Evolutionary conservation across 2,888 invertebrate genomes (phyloP).

Genomic region (Leucozona laternaria): DNA sequence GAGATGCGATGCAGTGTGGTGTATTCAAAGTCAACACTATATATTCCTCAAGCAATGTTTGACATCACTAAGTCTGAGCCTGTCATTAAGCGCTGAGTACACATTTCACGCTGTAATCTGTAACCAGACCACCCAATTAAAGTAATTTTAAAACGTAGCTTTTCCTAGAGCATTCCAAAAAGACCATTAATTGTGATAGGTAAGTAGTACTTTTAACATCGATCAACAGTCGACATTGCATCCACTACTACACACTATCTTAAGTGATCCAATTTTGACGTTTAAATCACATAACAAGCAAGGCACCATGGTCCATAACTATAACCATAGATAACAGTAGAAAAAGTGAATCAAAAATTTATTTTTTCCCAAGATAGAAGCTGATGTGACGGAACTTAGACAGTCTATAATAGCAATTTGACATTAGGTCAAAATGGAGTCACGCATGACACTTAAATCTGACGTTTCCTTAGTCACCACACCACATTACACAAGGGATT

Average conservation of each 20-base stretch:
- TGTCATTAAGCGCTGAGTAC: slow-evolving; percentile 39
- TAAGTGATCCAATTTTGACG: slow-evolving; percentile 58
- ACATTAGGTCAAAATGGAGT: slow-evolving; percentile 46
- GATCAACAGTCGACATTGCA: slow-evolving; percentile 20
- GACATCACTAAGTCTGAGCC: slow-evolving; percentile 49
- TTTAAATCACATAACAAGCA: slow-evolving; percentile 33
- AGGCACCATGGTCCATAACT: slow-evolving; percentile 9
- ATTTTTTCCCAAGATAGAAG: slow-evolving; percentile 22
- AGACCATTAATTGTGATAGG: slow-evolving; percentile 10
- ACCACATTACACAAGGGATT: neutral
- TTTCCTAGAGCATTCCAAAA: slow-evolving; percentile 48
- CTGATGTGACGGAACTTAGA: slow-evolving; percentile 9
- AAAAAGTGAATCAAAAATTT: slow-evolving; percentile 33
- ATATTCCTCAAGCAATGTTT: slow-evolving; percentile 51
- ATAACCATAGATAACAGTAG: slow-evolving; percentile 3
- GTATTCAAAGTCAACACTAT: slow-evolving; percentile 66
- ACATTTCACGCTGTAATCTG: slow-evolving; percentile 37
- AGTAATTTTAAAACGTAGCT: slow-evolving; percentile 55
- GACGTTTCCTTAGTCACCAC: slow-evolving; percentile 40
- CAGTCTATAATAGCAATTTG: slow-evolving; percentile 39
- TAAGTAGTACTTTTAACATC: slow-evolving; percentile 29
- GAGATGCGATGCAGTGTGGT: slow-evolving; percentile 15
- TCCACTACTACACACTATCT: slow-evolving; percentile 5
- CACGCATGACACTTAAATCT: slow-evolving; percentile 22
- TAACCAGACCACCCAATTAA: slow-evolving; percentile 64